Percentiles rank a stretch among this genome's conserved stretches.
These are phyloP conservation scores for Leucosticte australis DNA, from an alignment of 2,113 vertebrate species.

Conservation along the genomic window DNA sequence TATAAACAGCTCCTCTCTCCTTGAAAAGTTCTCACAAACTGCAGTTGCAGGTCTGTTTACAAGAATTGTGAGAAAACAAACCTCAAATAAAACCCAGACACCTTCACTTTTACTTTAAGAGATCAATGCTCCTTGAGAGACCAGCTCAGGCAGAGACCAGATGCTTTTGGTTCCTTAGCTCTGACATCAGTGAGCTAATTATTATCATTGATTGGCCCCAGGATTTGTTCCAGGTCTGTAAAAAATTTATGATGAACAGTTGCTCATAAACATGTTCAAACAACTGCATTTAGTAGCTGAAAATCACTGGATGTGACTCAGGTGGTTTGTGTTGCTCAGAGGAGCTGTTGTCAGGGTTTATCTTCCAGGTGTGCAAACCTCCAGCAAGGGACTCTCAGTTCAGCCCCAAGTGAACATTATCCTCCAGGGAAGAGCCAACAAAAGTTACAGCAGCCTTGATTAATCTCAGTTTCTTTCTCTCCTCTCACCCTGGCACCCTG, in stretches of 20 bases:
- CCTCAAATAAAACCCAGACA: neutral
- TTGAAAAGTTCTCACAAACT: neutral
- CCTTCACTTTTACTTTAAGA: neutral
- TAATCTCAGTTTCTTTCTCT: neutral
- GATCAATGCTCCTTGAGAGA: neutral
- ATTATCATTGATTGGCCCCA: fast-evolving
- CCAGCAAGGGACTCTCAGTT: fast-evolving
- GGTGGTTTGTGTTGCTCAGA: neutral
- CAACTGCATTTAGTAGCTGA: neutral
- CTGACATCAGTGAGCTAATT: neutral
- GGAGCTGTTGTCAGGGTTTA: neutral
- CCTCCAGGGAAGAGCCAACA: neutral
- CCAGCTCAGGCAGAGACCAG: neutral
- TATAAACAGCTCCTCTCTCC: neutral
- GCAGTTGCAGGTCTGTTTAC: neutral
- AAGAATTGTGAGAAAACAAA: neutral
- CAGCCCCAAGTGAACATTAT: neutral
- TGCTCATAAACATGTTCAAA: neutral
- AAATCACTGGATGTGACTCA: neutral
- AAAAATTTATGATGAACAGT: neutral
- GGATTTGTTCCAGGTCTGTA: neutral
- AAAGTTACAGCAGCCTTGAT: neutral
- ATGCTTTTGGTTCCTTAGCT: neutral
- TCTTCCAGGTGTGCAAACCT: neutral
- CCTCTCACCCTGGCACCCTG: neutral